Conservation (phyloP, 2,113 vertebrate species). For the Vanacampus margaritifer region DNA sequence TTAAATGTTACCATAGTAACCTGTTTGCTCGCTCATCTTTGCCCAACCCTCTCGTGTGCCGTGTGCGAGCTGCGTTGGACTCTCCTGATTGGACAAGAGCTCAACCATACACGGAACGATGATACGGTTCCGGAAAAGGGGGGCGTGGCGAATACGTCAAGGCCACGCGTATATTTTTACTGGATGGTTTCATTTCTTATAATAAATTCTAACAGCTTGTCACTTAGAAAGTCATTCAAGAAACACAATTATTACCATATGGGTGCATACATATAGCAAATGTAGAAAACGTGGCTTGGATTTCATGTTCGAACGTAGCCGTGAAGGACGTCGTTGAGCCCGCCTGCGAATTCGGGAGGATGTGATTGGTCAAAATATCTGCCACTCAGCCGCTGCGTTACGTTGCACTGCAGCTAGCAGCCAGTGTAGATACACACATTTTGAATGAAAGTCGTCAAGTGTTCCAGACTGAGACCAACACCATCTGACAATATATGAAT, state of each 20-base stretch:
- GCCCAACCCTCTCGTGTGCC: constrained; percentile 30
- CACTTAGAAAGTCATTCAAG: too few species aligned
- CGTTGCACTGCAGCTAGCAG: constrained; percentile 32
- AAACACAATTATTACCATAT: not conserved
- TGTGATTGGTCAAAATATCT: not conserved
- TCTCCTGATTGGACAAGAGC: constrained; percentile 61
- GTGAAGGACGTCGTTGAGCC: not conserved
- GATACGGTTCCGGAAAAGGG: constrained; percentile 28
- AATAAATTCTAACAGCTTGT: not conserved
- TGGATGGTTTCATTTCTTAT: not conserved
- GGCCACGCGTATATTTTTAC: constrained; percentile 1
- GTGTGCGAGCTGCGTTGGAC: constrained; percentile 66
- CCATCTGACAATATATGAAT: constrained; percentile 13
- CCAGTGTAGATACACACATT: constrained; percentile 32
- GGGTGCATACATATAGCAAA: not conserved
- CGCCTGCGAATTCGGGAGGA: too few species aligned
- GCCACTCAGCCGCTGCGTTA: not conserved
- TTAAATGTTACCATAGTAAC: constrained; percentile 55
- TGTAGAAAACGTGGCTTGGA: not conserved
- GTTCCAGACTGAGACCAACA: constrained; percentile 25
- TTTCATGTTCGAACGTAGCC: not conserved
- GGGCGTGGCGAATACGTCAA: constrained; percentile 21
- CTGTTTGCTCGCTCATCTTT: constrained; percentile 38
- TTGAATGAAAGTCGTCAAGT: constrained; percentile 64
- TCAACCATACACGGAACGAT: constrained; percentile 12